These are phyloP conservation scores for Stegodyphus mimosarum DNA, from an alignment of 1,140 invertebrate species.

Conservation along the genomic window DNA sequence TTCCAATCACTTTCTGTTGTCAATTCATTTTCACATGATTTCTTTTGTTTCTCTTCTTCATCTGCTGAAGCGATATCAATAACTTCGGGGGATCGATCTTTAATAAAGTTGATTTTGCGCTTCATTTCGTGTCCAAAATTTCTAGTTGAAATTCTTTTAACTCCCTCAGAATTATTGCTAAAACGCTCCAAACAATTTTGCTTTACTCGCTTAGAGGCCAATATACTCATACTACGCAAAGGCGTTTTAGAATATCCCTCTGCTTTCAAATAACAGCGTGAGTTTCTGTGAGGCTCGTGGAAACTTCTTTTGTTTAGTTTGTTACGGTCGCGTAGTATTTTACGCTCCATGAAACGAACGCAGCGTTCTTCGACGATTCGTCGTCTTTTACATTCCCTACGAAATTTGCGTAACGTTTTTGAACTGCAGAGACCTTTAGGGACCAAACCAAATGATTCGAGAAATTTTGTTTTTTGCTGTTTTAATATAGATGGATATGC, in stretches of 20 bases:
- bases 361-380: background rate
- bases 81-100: background rate
- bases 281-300: background rate
- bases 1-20: no score
- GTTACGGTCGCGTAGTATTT: slow-evolving; percentile 25
- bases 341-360: background rate
- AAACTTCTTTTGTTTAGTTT: slow-evolving; percentile 10
- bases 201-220: background rate
- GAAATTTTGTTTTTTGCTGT: slow-evolving; percentile 9
- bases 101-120: no score
- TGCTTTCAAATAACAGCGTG: background rate
- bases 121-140: background rate
- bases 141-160: background rate
- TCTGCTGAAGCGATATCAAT: slow-evolving; percentile 20
- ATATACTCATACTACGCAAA: no score
- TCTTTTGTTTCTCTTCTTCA: background rate
- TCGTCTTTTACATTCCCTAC: background rate
- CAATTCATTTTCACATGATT: background rate
- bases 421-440: slow-evolving; percentile 23
- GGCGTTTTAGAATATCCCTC: background rate
- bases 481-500: slow-evolving; percentile 7
- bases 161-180: background rate
- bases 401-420: background rate
- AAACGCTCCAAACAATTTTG: background rate
- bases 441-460: background rate